Evolutionary conservation across 1,140 invertebrate species (phyloP).

Genomic region (Caenorhabditis inopinata): DNA sequence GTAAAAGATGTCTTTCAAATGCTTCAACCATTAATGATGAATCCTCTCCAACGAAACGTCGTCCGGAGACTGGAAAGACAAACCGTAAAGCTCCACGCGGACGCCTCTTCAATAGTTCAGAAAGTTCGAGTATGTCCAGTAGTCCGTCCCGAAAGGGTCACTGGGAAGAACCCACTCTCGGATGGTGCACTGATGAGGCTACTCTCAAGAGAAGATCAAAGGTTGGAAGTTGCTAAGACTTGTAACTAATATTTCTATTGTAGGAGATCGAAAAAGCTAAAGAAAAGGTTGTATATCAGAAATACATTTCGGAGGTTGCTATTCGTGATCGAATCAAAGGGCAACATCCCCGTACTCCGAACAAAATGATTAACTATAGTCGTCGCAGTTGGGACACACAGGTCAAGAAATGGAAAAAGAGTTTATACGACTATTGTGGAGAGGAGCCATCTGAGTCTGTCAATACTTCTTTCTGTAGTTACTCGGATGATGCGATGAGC

Average conservation of each 20-base stretch:
- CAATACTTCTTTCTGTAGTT: constrained; percentile 24
- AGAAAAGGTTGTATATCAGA: constrained; percentile 50
- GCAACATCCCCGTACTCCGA: constrained; percentile 67
- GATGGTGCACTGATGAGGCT: constrained; percentile 54
- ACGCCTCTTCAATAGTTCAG: not conserved
- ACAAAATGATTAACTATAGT: constrained; percentile 67
- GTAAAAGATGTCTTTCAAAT: constrained; percentile 37
- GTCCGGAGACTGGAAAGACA: not conserved
- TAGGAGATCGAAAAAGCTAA: constrained; percentile 55
- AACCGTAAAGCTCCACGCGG: not conserved
- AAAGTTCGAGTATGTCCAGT: not conserved
- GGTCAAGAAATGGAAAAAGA: constrained; percentile 61
- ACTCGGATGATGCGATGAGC: constrained; percentile 31
- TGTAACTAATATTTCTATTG: not conserved
- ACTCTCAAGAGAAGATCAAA: constrained; percentile 48
- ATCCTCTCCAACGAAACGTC: constrained; percentile 25
- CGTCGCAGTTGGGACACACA: constrained; percentile 67
- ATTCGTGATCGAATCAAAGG: constrained; percentile 40
- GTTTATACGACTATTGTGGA: constrained; percentile 51
- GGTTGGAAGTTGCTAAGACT: not conserved
- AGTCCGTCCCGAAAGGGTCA: constrained; percentile 7
- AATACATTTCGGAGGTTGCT: constrained; percentile 43
- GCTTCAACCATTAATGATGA: constrained; percentile 38
- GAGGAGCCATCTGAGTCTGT: constrained; percentile 49
- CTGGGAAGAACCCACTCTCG: constrained; percentile 52